Percentiles rank a stretch among this genome's conserved stretches.
These are phyloP conservation scores for Morelia viridis DNA, from an alignment of 2,797 vertebrate genomes.

Conservation along the genomic window DNA sequence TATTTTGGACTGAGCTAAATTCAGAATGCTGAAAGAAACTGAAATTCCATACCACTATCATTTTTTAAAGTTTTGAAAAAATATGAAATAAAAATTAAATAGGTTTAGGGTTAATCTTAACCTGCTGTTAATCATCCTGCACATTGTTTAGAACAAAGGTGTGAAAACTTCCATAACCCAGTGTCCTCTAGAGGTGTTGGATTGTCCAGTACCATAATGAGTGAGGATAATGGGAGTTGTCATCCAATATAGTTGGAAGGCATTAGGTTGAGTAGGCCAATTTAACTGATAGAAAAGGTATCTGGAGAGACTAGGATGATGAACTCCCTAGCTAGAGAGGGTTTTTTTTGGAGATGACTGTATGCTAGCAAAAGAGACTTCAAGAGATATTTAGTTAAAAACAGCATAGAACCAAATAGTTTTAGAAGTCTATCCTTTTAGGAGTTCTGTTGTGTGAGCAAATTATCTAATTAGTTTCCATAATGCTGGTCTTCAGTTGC, in stretches of 20 bases:
- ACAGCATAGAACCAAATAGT: background rate
- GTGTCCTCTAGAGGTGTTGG: background rate
- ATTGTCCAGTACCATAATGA: background rate
- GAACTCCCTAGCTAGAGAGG: background rate
- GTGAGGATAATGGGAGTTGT: background rate
- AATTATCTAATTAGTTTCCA: background rate
- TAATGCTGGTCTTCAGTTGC: background rate
- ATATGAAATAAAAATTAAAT: background rate
- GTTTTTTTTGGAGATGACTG: background rate
- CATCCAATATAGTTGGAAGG: background rate
- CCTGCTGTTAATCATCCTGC: background rate
- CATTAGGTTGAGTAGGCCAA: background rate
- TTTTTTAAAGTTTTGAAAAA: background rate
- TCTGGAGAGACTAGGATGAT: background rate
- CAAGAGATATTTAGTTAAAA: background rate
- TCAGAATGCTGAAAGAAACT: background rate
- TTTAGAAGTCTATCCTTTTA: background rate
- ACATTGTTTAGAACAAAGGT: background rate
- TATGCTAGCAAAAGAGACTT: background rate
- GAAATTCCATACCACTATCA: background rate
- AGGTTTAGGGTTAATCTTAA: background rate
- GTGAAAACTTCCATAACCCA: background rate
- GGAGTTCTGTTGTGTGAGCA: background rate
- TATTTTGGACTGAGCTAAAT: background rate
- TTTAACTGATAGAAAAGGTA: background rate